These are phyloP conservation scores for Thermophis baileyi DNA, from an alignment of 2,113 vertebrate species.

Conservation along the genomic window DNA sequence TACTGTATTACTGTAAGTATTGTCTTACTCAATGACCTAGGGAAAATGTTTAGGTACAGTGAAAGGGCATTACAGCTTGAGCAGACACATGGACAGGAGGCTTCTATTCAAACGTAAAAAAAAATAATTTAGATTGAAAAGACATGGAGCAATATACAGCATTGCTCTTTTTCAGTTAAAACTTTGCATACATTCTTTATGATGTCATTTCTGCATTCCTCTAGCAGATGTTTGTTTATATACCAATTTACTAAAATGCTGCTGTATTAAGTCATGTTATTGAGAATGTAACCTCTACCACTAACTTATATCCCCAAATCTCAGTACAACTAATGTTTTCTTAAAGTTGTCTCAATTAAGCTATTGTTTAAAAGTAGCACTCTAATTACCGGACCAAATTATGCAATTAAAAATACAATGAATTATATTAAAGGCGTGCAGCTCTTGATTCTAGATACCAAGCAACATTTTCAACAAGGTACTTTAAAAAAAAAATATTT, in stretches of 20 bases:
- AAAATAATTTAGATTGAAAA: constrained; percentile 74
- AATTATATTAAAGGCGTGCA: background rate
- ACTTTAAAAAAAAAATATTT: background rate
- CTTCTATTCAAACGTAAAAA: constrained; percentile 67
- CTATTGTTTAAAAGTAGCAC: constrained; percentile 34
- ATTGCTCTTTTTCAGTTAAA: constrained; percentile 81
- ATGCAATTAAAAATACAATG: background rate
- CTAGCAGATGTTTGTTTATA: constrained; percentile 80
- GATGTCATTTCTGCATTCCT: constrained; percentile 78
- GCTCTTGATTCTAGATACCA: background rate
- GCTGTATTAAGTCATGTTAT: constrained; percentile 59
- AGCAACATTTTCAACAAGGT: background rate
- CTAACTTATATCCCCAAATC: constrained; percentile 47
- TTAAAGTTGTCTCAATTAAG: constrained; percentile 29
- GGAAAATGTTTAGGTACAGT: constrained; percentile 75
- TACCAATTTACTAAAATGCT: constrained; percentile 73
- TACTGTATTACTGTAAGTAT: constrained; percentile 73
- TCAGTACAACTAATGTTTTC: constrained; percentile 52
- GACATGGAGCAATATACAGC: constrained; percentile 66
- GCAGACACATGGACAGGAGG: constrained; percentile 69
- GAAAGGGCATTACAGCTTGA: constrained; percentile 78
- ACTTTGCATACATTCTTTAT: constrained; percentile 79
- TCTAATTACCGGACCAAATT: constrained; percentile 14
- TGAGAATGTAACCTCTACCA: constrained; percentile 64
- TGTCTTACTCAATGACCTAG: constrained; percentile 73